These are phyloP conservation scores for Lycodopsis pacificus DNA, from an alignment of 2,797 vertebrate genomes.

Conservation along the genomic window DNA sequence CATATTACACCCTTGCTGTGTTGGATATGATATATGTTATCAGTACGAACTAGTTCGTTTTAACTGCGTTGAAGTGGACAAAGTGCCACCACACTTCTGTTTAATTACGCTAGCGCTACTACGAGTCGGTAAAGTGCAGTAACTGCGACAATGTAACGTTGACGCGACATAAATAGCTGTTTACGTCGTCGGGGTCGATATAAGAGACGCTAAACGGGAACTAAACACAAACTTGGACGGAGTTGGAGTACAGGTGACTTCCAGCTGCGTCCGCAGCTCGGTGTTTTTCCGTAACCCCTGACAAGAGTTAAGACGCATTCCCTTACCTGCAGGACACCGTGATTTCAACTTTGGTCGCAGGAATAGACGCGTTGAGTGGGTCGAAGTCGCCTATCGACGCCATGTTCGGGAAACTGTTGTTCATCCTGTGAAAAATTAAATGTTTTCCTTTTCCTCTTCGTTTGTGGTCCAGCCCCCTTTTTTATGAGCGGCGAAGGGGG, in stretches of 20 bases:
- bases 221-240: constrained; percentile 35
- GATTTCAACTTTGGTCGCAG: constrained; percentile 97
- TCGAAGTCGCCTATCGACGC: constrained; percentile 93
- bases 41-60: background rate
- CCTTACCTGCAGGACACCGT: constrained; percentile 96
- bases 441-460: background rate
- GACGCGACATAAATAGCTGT: background rate
- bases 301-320: background rate
- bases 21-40: background rate
- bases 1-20: background rate
- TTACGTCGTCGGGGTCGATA: fast-evolving
- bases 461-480: constrained; percentile 59
- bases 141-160: background rate
- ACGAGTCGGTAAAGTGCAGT: background rate
- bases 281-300: background rate
- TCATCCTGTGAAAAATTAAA: constrained; percentile 73
- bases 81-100: background rate
- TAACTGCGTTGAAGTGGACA: background rate
- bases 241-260: constrained; percentile 23
- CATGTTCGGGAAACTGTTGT: constrained; percentile 87
- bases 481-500: constrained; percentile 19
- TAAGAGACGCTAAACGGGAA: background rate
- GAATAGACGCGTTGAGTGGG: constrained; percentile 90
- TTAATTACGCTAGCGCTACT: background rate
- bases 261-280: background rate